These are phyloP conservation scores for Torymus auratus DNA, from an alignment of 2,888 invertebrate species.

Conservation along the genomic window DNA sequence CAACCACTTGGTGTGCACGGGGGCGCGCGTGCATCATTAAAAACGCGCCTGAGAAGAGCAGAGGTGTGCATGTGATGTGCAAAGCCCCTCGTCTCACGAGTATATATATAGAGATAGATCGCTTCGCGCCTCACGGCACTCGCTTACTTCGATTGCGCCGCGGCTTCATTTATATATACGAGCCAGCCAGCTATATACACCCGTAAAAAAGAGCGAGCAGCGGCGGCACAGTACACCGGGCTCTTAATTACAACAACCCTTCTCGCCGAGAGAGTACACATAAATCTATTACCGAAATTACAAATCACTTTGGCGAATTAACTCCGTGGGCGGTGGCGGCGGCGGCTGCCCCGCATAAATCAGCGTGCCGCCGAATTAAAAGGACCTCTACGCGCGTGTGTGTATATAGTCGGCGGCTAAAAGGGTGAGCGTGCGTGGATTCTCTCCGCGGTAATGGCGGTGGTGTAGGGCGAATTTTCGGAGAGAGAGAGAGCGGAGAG, in stretches of 20 bases:
- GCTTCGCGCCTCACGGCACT: not conserved
- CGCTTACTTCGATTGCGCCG: conserved; percentile 25
- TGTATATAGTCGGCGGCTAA: not conserved
- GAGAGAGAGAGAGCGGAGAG: no score
- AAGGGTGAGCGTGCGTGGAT: not conserved
- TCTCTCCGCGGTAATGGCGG: not conserved
- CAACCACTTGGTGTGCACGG: no score
- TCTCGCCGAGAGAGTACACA: no score
- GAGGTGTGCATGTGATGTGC: not conserved
- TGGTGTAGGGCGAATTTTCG: no score
- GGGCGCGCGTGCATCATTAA: conserved; percentile 41
- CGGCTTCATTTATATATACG: not conserved
- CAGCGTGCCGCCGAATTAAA: conserved; percentile 52
- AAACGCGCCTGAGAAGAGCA: conserved; percentile 1
- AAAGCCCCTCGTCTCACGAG: no score
- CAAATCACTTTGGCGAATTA: conserved; percentile 56
- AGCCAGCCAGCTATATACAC: not conserved
- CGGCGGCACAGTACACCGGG: no score
- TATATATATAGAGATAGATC: no score
- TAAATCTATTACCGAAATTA: conserved; percentile 51
- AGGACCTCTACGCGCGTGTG: conserved; percentile 33
- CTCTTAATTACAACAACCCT: conserved; percentile 27
- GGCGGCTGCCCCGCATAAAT: conserved; percentile 36
- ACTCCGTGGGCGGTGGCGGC: conserved; percentile 1
- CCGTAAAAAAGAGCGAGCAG: not conserved